A percentile compares a stretch with the other conserved stretches of the same genome.
phyloP scores from a whole-genome alignment of 2,888 invertebrate species.

The Hymenopus coronatus region DNA sequence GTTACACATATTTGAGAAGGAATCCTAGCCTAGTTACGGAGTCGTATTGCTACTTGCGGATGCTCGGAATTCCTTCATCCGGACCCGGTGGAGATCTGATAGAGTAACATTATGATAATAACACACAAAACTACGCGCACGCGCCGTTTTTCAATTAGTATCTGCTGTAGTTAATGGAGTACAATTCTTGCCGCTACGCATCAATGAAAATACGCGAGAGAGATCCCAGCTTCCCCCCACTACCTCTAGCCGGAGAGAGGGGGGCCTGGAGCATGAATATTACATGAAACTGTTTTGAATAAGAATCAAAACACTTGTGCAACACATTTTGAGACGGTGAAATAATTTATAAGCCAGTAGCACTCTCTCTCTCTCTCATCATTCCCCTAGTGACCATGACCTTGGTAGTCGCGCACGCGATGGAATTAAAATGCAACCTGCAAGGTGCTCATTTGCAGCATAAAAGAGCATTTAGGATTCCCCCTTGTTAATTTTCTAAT shows the following conservation, averaged over 20 bases:
- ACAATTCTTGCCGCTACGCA: not conserved
- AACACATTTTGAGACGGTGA: conserved; percentile 15
- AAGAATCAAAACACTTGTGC: conserved; percentile 29
- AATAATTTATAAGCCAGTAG: conserved; percentile 13
- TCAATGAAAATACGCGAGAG: not conserved
- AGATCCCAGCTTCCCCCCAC: not conserved
- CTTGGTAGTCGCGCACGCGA: conserved; percentile 12
- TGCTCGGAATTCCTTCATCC: not conserved
- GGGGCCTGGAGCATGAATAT: conserved; percentile 27
- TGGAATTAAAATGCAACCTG: not conserved
- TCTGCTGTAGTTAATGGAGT: not conserved
- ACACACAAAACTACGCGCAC: not conserved
- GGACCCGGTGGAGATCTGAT: too few species aligned
- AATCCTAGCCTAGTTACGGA: too few species aligned
- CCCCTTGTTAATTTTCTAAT: not conserved
- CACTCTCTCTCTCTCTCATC: not conserved
- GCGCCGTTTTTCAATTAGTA: not conserved
- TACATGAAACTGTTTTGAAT: conserved; percentile 33
- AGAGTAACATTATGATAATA: not conserved
- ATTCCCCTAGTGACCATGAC: not conserved
- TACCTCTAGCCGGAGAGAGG: conserved; percentile 3
- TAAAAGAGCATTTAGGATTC: not conserved
- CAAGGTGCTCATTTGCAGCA: not conserved
- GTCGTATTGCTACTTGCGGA: not conserved
- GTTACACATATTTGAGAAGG: too few species aligned